Evolutionary conservation across 2,113 vertebrate species (phyloP).

Genomic region (Sus scrofa): T2T-Sscrofa CM000813.6:126071001-126071500

Average conservation of each 20-base stretch:
- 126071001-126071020: not conserved
- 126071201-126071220: not conserved
- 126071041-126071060: not conserved
- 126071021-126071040: not conserved
- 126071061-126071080: not conserved
- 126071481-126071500: not conserved
- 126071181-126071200: constrained; percentile 2
- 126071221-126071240: not conserved
- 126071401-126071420: constrained; percentile 20
- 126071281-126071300: not conserved
- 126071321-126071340: not conserved
- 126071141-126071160: not conserved
- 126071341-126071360: not conserved
- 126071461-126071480: not conserved
- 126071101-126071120: not conserved
- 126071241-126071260: not conserved
- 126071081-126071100: not conserved
- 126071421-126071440: not conserved
- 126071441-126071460: not conserved
- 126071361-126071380: not conserved
- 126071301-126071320: not conserved
- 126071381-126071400: not conserved
- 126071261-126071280: not conserved
- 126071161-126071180: constrained; percentile 1
- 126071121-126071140: not conserved